Base-by-base conservation (phyloP, 2,797 vertebrate genomes). In the Falco novaeseelandiae region DNA sequence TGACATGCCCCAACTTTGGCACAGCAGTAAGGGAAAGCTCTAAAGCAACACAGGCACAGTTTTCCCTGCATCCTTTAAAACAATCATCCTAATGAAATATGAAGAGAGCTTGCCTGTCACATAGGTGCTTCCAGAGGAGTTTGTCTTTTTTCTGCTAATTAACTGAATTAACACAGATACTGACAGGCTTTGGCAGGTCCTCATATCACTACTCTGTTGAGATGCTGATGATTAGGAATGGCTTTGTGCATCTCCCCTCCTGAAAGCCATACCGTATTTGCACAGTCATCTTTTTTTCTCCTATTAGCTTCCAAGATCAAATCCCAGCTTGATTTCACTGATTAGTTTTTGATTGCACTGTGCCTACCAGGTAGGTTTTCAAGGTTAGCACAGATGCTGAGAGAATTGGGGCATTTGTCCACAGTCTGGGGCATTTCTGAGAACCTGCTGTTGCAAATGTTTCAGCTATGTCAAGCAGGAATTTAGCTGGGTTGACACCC, bases 91-190 rank as follows among this genome's bases (percentile, higher is more conserved):
- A 76, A 94, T 63, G 74, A 95, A 91, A 93, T 46, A 74, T 1
- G 36, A 90, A 83, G 58, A 79, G 36, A 94, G 48, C 46, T 52
- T 83, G 90, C 78, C 51, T 1, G 0, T 74, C 74, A 51, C 80
- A 49, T 26, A 91, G 92, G 44, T 92, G 59, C 57, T 95, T 96
- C 72, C 78, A 73, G 80, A 94, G 59, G 91, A 93, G 30, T 79
- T 93, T 57, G 82, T 97, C 93, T 79, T 96, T 96, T 92, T 63
- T n/a, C 9, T 18, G 58, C 80, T 97, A 97, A 97, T 97, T 97
- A 97, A 82, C 83, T 52, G 88, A 92, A 95, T 96, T 94, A 97
- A 95, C 63, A 71, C 38, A 76, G 84, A 87, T 69, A 42, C 93
- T 94, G 95, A 85, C 61, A 93, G 79, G n/a, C 48, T 88, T 92